These are phyloP conservation scores for Volucella zonaria DNA, from an alignment of 2,888 invertebrate species.

Conservation along the genomic window DNA sequence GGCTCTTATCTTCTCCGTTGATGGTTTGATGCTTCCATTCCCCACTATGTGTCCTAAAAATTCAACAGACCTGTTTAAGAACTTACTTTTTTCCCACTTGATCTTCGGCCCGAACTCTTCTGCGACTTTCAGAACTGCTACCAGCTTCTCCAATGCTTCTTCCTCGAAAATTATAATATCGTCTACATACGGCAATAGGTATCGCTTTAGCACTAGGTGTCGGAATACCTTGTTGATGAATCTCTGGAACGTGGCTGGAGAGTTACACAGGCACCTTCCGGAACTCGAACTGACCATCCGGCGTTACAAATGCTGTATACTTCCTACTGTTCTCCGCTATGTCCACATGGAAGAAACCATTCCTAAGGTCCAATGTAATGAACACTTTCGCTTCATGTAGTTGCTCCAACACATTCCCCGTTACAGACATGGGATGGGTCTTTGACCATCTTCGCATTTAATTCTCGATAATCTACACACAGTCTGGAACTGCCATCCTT, in stretches of 20 bases:
- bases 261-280: too few relatives aligned
- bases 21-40: too few relatives aligned
- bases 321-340: too few relatives aligned
- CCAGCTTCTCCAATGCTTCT: not conserved
- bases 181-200: constrained; percentile 4
- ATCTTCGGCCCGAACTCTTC: not conserved
- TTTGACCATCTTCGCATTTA: constrained; percentile 1
- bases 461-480: not conserved
- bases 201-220: not conserved
- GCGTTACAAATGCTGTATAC: too few relatives aligned
- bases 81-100: constrained; percentile 4
- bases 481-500: not conserved
- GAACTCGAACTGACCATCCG: too few relatives aligned
- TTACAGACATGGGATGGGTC: not conserved
- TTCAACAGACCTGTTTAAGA: too few relatives aligned
- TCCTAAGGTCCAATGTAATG: too few relatives aligned
- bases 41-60: too few relatives aligned
- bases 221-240: constrained; percentile 54
- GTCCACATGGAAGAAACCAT: too few relatives aligned
- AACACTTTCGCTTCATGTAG: constrained; percentile 16
- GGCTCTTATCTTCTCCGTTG: too few relatives aligned
- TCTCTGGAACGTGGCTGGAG: not conserved
- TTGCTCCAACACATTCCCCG: constrained; percentile 64
- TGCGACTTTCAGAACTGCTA: constrained; percentile 6
- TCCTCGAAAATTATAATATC: not conserved